A percentile compares a stretch with the other conserved stretches of the same genome.
Evolutionary conservation across 2,888 invertebrate genomes (phyloP).

Genomic region (Hemaris fuciformis): DNA sequence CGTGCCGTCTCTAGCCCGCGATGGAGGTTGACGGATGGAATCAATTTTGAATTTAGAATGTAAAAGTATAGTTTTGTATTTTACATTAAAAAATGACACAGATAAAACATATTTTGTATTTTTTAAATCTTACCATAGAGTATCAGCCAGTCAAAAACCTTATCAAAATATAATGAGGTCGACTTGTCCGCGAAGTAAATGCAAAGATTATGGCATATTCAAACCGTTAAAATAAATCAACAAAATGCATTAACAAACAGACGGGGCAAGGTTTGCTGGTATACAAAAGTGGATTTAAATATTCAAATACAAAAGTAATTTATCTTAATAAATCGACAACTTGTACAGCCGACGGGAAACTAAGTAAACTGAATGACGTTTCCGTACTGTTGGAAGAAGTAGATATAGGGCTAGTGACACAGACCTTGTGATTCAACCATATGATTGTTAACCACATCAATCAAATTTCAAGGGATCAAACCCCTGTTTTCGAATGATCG

Average conservation of each 20-base stretch:
- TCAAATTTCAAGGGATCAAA: too few species aligned
- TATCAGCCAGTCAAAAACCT: not conserved
- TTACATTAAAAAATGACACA: not conserved
- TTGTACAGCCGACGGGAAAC: not conserved
- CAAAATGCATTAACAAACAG: too few species aligned
- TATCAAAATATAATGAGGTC: not conserved
- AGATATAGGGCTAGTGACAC: too few species aligned
- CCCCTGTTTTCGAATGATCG: too few species aligned
- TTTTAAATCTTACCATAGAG: not conserved
- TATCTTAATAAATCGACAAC: not conserved
- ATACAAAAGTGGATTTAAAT: too few species aligned
- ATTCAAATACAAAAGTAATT: not conserved
- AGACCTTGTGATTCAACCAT: too few species aligned
- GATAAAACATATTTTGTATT: not conserved
- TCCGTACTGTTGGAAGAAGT: not conserved
- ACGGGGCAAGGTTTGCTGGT: too few species aligned
- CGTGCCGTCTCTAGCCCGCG: slow-evolving; percentile 16
- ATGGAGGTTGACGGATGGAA: slow-evolving; percentile 17
- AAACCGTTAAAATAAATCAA: too few species aligned
- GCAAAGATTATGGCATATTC: not conserved
- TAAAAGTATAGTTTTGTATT: not conserved
- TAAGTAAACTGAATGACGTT: not conserved
- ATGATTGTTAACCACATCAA: too few species aligned
- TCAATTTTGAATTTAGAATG: slow-evolving; percentile 17
- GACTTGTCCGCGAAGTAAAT: not conserved